Conservation (phyloP, 2,113 vertebrate genomes). For the Genyomyrus donnyi region DNA sequence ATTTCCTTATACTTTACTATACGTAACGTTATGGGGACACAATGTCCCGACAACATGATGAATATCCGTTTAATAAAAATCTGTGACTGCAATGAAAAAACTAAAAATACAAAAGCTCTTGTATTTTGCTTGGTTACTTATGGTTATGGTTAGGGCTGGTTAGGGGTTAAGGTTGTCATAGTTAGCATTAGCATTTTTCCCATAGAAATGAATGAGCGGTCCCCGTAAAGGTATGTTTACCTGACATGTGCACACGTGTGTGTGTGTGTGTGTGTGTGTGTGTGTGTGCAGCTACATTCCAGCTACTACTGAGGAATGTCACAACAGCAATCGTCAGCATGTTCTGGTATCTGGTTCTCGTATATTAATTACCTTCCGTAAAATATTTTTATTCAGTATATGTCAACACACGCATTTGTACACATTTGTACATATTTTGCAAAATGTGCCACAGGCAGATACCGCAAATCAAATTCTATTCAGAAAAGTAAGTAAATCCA, state of each 20-base stretch:
- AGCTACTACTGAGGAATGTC: neutral
- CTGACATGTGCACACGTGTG: too few species aligned
- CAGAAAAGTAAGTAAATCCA: slow-evolving; percentile 77
- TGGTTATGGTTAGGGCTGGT: too few species aligned
- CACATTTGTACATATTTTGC: neutral
- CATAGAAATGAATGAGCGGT: too few species aligned
- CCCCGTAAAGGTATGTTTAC: too few species aligned
- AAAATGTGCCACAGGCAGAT: slow-evolving; percentile 47
- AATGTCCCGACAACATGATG: too few species aligned
- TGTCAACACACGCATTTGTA: neutral
- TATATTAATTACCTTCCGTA: neutral
- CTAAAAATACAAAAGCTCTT: too few species aligned
- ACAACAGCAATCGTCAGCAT: neutral
- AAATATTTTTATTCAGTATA: neutral
- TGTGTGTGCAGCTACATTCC: neutral
- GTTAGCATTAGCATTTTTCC: too few species aligned
- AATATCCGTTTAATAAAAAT: too few species aligned
- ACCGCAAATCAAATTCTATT: slow-evolving; percentile 56
- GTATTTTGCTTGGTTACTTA: too few species aligned
- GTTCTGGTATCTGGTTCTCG: neutral
- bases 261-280: neutral
- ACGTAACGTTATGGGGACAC: neutral
- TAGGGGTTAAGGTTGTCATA: too few species aligned
- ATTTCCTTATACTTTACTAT: neutral
- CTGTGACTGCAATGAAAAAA: too few species aligned